phyloP scores from a whole-genome alignment of 1,140 invertebrate genomes.

The Calliphora vicina region DNA sequence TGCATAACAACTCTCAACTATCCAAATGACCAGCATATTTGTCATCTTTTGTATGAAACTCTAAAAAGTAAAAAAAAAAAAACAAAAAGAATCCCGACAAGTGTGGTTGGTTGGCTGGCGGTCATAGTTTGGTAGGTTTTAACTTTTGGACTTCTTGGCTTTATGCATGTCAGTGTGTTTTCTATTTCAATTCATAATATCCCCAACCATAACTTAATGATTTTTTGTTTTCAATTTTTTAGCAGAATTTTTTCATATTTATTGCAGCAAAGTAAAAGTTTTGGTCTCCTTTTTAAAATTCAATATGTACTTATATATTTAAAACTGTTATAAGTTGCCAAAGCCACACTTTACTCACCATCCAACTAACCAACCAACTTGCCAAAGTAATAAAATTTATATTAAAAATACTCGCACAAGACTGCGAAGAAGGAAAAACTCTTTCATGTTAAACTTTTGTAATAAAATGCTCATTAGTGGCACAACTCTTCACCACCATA shows the following conservation, averaged over 20 bases:
- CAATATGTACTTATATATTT: no score
- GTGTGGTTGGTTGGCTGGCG: neutral
- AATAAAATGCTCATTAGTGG: conserved; percentile 40
- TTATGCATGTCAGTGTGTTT: neutral
- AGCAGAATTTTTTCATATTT: no score
- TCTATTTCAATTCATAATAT: neutral
- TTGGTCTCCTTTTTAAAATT: neutral
- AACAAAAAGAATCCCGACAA: neutral
- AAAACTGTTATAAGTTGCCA: neutral
- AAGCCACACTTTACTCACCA: neutral
- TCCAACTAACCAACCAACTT: neutral
- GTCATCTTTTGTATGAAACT: no score
- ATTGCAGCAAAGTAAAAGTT: no score
- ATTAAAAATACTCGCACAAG: neutral
- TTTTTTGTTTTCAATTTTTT: no score
- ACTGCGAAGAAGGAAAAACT: neutral
- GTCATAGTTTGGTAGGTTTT: neutral
- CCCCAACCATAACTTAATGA: no score
- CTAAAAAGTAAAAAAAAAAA: no score
- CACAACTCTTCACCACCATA: neutral
- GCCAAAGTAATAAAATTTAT: neutral
- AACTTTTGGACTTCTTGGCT: neutral
- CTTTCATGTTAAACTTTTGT: conserved; percentile 27
- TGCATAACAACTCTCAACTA: no score
- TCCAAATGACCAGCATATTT: no score